A percentile compares a stretch with the other conserved stretches of the same genome.
phyloP scores from a whole-genome alignment of 2,113 vertebrate species.

The Hemiscyllium ocellatum region DNA sequence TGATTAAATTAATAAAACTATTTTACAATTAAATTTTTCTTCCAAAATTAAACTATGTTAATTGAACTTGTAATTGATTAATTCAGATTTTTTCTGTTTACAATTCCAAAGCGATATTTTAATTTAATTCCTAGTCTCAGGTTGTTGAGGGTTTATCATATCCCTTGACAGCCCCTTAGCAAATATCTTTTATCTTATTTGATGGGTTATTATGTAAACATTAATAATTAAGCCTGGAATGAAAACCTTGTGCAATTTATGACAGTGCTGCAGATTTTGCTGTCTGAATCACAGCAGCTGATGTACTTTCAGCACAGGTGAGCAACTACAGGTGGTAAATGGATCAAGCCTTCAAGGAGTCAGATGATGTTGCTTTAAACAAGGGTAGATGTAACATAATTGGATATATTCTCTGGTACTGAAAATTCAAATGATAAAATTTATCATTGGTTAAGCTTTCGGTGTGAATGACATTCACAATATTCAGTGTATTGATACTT shows the following conservation, averaged over 20 bases:
- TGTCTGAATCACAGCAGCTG: not conserved
- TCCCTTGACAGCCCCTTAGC: not conserved
- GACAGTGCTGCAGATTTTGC: not conserved
- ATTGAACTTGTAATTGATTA: not conserved
- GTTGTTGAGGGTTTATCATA: not conserved
- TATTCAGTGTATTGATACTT: not conserved
- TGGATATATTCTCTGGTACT: too few relatives aligned
- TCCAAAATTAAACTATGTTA: not conserved
- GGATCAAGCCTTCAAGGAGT: not conserved
- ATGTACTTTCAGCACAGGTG: not conserved
- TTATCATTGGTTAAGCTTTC: not conserved
- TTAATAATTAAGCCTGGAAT: not conserved
- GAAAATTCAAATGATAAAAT: not conserved
- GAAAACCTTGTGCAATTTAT: not conserved
- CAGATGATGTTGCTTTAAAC: too few relatives aligned
- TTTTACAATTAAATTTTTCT: too few relatives aligned
- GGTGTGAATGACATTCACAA: not conserved
- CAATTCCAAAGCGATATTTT: not conserved
- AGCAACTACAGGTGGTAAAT: not conserved
- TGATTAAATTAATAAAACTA: not conserved
- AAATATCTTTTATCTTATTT: not conserved
- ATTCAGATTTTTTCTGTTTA: not conserved
- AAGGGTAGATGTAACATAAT: not conserved
- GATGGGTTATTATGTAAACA: too few relatives aligned
- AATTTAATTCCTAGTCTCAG: not conserved